Conservation (phyloP, 2,113 vertebrate species). For the Takifugu bimaculatus region DNA sequence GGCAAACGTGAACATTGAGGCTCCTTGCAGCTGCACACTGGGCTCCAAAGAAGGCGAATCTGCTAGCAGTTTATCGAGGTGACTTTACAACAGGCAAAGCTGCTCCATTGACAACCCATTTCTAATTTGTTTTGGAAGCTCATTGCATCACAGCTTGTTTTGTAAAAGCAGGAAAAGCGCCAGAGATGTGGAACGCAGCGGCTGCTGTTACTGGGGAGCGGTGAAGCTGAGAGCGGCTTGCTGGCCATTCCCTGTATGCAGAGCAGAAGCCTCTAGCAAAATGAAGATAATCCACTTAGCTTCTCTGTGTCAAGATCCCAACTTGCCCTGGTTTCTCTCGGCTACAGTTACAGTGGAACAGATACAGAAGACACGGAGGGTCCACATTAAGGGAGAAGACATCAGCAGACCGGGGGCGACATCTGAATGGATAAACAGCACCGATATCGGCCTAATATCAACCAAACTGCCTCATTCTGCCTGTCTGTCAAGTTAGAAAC, state of each 20-base stretch:
- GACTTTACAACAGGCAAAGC: conserved; percentile 3
- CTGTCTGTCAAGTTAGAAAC: too few relatives aligned
- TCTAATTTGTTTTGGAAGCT: conserved; percentile 6
- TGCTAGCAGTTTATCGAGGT: conserved; percentile 7
- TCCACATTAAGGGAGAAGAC: neutral
- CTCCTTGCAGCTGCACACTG: neutral
- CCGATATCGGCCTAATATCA: too few relatives aligned
- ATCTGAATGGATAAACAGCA: neutral
- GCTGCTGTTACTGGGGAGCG: neutral
- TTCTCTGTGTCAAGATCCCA: conserved; percentile 46
- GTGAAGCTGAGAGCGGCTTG: neutral
- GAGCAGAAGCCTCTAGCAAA: conserved; percentile 45
- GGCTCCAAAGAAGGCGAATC: conserved; percentile 15
- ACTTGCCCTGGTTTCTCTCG: conserved; percentile 39
- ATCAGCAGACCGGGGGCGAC: neutral
- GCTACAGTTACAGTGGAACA: conserved; percentile 24
- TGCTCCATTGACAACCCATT: too few relatives aligned
- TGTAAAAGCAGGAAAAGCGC: neutral
- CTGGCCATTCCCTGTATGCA: conserved; percentile 18
- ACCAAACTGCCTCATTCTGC: too few relatives aligned
- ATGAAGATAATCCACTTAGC: conserved; percentile 59
- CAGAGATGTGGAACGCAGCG: neutral
- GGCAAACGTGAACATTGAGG: conserved; percentile 27
- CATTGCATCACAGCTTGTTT: neutral
- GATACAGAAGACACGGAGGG: conserved; percentile 34